Evolutionary conservation across 2,797 vertebrate species (phyloP).

Genomic region (Chrysocyon brachyurus): DNA sequence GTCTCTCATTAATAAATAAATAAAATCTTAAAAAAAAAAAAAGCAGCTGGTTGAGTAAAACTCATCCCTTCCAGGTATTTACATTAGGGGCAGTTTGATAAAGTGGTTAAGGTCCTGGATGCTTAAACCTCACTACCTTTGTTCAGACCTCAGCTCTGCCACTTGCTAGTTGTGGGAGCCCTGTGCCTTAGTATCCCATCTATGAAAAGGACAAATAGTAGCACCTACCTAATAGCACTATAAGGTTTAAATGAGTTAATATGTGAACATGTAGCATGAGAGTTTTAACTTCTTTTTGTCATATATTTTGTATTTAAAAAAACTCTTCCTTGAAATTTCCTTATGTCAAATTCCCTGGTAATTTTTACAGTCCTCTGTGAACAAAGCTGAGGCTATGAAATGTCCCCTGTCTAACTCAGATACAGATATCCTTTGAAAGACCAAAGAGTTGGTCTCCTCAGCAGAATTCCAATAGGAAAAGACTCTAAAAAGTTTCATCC

Average conservation of each 20-base stretch:
- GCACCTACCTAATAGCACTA: not conserved
- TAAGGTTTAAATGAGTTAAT: not conserved
- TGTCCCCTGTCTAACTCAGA: not conserved
- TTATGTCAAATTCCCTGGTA: not conserved
- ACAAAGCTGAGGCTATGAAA: not conserved
- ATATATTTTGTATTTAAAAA: not conserved
- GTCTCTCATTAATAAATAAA: too few species aligned
- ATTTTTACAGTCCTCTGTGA: not conserved
- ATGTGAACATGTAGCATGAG: not conserved
- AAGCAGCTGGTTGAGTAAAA: not conserved
- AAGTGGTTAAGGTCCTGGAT: not conserved
- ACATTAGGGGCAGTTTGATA: not conserved
- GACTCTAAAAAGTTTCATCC: not conserved
- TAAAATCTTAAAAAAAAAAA: too few species aligned
- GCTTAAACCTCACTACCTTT: not conserved
- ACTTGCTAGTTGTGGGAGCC: not conserved
- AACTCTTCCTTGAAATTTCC: not conserved
- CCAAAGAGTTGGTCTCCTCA: not conserved
- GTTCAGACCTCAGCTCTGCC: not conserved
- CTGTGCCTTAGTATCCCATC: not conserved
- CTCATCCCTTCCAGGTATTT: not conserved
- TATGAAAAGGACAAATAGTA: conserved; percentile 39
- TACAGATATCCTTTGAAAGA: not conserved
- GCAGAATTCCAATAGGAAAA: not conserved
- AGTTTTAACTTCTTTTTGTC: not conserved